These are phyloP conservation scores for Cathartes aura DNA, from an alignment of 2,113 vertebrate species.

Conservation along the genomic window DNA sequence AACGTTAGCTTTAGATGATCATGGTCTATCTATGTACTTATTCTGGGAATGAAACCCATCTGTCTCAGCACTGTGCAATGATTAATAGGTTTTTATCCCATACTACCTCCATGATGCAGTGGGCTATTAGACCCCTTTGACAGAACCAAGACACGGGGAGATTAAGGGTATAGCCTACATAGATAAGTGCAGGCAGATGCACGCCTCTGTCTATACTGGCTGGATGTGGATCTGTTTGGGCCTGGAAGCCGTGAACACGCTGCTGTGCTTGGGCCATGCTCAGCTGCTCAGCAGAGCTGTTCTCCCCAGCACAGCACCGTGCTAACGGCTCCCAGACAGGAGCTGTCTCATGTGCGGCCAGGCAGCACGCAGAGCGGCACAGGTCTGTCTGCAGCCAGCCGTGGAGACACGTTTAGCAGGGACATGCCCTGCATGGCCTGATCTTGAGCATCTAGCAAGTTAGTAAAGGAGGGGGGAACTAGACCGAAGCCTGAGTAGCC, in stretches of 20 bases:
- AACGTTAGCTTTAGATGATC: not conserved
- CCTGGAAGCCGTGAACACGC: not conserved
- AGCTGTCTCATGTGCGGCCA: rapidly evolving
- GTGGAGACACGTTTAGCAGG: rapidly evolving
- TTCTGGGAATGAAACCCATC: constrained; percentile 24
- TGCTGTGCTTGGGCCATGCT: not conserved
- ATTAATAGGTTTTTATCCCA: constrained; percentile 45
- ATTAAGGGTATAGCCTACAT: not conserved
- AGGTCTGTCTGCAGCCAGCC: not conserved
- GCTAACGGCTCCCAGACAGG: not conserved
- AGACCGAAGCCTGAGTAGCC: not conserved
- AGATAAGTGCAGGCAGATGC: not conserved
- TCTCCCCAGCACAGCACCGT: not conserved
- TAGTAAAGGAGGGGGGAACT: not conserved
- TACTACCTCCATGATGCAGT: constrained; percentile 33
- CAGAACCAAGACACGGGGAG: not conserved
- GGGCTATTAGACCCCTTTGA: constrained; percentile 45
- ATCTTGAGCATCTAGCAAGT: not conserved
- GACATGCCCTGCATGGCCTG: not conserved
- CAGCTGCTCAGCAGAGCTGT: not conserved
- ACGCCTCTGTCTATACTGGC: not conserved
- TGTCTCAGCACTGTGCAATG: not conserved
- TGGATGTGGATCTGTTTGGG: not conserved
- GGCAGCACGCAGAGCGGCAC: rapidly evolving
- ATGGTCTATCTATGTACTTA: not conserved